Evolutionary conservation across 64 coral and sea anemone species (phyloP), one percentile per base, ranked within the genome.

Genomic region (Pocillopora verrucosa): DNA sequence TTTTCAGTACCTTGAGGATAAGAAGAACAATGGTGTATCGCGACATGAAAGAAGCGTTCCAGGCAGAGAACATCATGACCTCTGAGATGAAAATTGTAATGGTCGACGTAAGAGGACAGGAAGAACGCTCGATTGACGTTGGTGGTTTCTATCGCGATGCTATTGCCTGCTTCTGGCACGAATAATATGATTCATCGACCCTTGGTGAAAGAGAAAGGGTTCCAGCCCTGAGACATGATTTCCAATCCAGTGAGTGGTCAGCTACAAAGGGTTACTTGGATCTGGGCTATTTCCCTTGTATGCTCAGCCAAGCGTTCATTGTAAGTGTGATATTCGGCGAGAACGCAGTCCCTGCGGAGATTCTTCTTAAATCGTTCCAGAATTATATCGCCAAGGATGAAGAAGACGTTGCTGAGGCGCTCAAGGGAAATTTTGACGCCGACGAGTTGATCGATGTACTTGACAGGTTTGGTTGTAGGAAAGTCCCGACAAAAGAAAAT

Each of bases 111-210:
- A 90, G 45, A 60, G 89, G 89, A 58, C 30, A 83, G 5, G 78
- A 90, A 9, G 89, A 90, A 60, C 36, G 78, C n/a, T n/a, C 64
- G 30, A 38, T 82, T 63, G 89, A 90, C 56, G 15, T 61, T 11
- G 65, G 77, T 73, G 78, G 89, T 61, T 45, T 90, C 83, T 90
- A 82, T 73, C 67, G 89, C 20, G 79, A 83, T 81, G 89, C 89
- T 82, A 60, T 90, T 75, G 22, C 89, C 65, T 26, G 56, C 5
- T 82, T 90, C 20, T 90, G 89, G 79, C 61, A 80, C 45, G 78
- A 80, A 90, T 90, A n/a, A n/a, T n/a, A 30, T 83, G 77, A 90
- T 60, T 59, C 79, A 26, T 90, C 77, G 13, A 90, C 89, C 38
- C 65, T 82, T 82, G 79, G 30, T 30, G 30, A 30, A 30, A 30